Evolutionary conservation across 2,888 invertebrate species (phyloP).

Genomic region (Allygus modestus): DNA sequence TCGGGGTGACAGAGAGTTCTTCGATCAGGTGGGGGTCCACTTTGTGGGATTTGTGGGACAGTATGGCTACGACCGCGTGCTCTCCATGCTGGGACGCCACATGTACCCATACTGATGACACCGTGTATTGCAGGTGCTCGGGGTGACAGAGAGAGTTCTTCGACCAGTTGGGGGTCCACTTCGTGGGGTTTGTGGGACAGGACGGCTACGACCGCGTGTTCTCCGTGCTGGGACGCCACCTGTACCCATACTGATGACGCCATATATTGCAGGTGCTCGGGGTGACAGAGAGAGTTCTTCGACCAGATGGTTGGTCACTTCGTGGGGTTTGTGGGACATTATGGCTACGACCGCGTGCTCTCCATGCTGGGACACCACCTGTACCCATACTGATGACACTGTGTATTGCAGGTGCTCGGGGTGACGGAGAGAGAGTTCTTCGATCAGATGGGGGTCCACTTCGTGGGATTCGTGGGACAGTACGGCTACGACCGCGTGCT

Average conservation of each 20-base stretch:
- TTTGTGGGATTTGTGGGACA: slow-evolving; percentile 96
- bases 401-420: slow-evolving; percentile 83
- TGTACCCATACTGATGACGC: too few relatives aligned
- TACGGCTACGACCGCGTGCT: slow-evolving; percentile 96
- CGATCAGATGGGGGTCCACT: slow-evolving; percentile 96
- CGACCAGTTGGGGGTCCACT: slow-evolving; percentile 96
- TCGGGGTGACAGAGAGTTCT: slow-evolving; percentile 93
- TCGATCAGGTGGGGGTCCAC: slow-evolving; percentile 96
- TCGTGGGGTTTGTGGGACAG: slow-evolving; percentile 95
- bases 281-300: slow-evolving; percentile 94
- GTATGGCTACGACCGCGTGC: slow-evolving; percentile 95
- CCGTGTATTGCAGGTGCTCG: slow-evolving; percentile 81
- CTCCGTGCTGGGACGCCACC: slow-evolving; percentile 93
- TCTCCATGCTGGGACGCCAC: slow-evolving; percentile 93
- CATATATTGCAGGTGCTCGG: slow-evolving; percentile 83
- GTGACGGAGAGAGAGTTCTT: slow-evolving; percentile 93
- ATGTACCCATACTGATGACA: too few relatives aligned
- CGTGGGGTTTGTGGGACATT: slow-evolving; percentile 95
- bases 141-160: slow-evolving; percentile 94
- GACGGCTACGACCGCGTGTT: slow-evolving; percentile 96
- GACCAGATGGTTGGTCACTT: slow-evolving; percentile 97
- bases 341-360: slow-evolving; percentile 95
- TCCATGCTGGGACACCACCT: slow-evolving; percentile 94
- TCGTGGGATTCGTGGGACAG: slow-evolving; percentile 95
- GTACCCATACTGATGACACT: too few relatives aligned